Percentiles rank a stretch among this genome's conserved stretches.
phyloP scores from a whole-genome alignment of 2,888 invertebrate species.

The Pseudoips prasinana region DNA sequence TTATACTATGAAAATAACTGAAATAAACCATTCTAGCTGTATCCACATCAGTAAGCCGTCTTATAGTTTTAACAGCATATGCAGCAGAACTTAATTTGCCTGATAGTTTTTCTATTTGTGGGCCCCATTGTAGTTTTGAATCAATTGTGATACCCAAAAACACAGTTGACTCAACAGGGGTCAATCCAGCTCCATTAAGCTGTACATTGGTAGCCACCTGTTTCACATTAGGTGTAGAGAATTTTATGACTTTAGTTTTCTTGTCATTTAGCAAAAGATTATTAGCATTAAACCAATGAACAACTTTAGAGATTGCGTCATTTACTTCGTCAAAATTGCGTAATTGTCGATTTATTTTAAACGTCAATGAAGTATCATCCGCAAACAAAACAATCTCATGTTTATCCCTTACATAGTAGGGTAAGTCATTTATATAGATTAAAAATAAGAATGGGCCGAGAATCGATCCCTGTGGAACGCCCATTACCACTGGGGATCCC shows the following conservation, averaged over 20 bases:
- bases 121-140: not conserved
- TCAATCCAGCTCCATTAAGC: no score
- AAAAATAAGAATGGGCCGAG: not conserved
- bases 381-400: slow-evolving; percentile 1
- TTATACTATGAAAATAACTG: not conserved
- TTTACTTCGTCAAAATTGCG: no score
- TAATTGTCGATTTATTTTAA: no score
- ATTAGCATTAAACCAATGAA: not conserved
- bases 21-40: not conserved
- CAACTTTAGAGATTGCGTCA: not conserved
- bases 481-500: not conserved
- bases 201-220: not conserved
- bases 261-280: not conserved
- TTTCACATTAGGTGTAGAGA: not conserved
- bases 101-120: not conserved
- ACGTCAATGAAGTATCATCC: slow-evolving; percentile 1
- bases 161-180: no score
- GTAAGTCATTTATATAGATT: not conserved
- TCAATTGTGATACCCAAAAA: not conserved
- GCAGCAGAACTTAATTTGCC: not conserved
- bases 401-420: not conserved
- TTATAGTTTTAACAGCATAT: not conserved
- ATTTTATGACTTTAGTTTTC: not conserved
- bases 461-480: slow-evolving; percentile 1
- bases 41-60: not conserved